Conservation (phyloP, 2,888 invertebrate genomes). For the Chirona hameri region DNA sequence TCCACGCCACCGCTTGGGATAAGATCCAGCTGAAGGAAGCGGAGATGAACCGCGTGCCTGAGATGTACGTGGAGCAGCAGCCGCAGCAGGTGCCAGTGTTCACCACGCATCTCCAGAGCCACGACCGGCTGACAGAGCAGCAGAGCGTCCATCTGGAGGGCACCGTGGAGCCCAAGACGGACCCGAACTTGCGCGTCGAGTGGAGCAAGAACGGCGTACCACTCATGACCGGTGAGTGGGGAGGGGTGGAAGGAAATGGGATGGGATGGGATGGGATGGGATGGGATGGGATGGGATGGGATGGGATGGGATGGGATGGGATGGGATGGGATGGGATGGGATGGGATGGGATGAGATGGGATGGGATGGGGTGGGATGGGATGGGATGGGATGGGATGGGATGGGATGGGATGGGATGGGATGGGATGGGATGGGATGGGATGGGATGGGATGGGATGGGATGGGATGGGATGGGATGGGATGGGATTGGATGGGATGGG, state of each 20-base stretch:
- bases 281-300: no score
- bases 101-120: constrained; percentile 77
- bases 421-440: neutral
- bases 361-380: neutral
- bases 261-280: no score
- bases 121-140: constrained; percentile 76
- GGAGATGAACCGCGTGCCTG: constrained; percentile 83
- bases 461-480: neutral
- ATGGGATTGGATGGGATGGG: no score
- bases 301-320: no score
- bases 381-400: neutral
- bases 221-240: constrained; percentile 64
- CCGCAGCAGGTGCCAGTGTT: constrained; percentile 66
- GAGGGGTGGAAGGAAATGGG: no score
- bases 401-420: neutral
- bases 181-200: constrained; percentile 78
- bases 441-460: neutral
- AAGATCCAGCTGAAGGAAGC: constrained; percentile 88
- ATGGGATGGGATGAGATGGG: neutral
- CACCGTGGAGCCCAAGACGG: constrained; percentile 84
- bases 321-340: no score
- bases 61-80: constrained; percentile 61
- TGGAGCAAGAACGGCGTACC: constrained; percentile 91
- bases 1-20: constrained; percentile 88
- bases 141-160: constrained; percentile 83